Evolutionary conservation across 92 coral and sea anemone genomes (phyloP).

Genomic region (Actinostola sp.): DNA sequence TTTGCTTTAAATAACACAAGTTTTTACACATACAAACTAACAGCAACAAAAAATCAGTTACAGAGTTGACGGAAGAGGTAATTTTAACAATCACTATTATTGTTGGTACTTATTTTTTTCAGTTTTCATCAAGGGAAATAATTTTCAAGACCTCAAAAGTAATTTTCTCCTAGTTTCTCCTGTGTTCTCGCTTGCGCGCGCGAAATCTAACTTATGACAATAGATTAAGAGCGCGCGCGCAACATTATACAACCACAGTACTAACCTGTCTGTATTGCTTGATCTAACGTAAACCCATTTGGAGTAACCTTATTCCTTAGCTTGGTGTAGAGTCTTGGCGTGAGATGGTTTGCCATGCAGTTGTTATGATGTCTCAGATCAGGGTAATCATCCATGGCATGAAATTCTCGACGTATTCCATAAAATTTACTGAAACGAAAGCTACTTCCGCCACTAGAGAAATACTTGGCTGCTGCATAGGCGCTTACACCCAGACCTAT

Average conservation of each 20-base stretch:
- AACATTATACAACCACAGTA: not conserved
- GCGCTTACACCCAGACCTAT: slow-evolving; percentile 31
- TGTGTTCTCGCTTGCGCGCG: too few relatives aligned
- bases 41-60: too few relatives aligned
- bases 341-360: slow-evolving; percentile 89
- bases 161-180: too few relatives aligned
- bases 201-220: too few relatives aligned
- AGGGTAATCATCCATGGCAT: slow-evolving; percentile 84
- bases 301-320: slow-evolving; percentile 70
- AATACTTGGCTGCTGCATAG: slow-evolving; percentile 16
- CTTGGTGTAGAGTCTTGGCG: slow-evolving; percentile 83
- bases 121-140: too few relatives aligned
- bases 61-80: too few relatives aligned
- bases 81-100: too few relatives aligned
- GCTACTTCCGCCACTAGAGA: slow-evolving; percentile 13
- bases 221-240: too few relatives aligned
- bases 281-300: slow-evolving; percentile 82
- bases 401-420: slow-evolving; percentile 18
- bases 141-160: too few relatives aligned
- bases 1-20: too few relatives aligned
- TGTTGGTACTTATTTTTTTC: too few relatives aligned
- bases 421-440: not conserved
- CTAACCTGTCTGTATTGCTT: slow-evolving; percentile 76
- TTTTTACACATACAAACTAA: too few relatives aligned
- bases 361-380: slow-evolving; percentile 87